Conservation (phyloP, 2,797 vertebrate species). For the Falco columbarius region DNA sequence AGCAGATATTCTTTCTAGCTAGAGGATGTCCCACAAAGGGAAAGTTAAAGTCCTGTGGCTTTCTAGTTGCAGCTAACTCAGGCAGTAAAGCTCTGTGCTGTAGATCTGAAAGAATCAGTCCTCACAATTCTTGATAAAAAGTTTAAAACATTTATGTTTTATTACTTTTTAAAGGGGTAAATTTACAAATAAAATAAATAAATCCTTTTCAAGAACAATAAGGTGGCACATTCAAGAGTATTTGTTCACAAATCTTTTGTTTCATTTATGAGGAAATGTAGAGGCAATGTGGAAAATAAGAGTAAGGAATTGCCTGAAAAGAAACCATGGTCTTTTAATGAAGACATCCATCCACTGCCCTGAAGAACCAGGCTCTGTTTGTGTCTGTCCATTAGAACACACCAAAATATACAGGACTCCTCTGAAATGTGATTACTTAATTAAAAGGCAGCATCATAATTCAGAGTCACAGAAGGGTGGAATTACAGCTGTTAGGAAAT, state of each 20-base stretch:
- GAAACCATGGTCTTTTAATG: background rate
- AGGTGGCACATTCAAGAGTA: background rate
- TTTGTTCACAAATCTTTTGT: background rate
- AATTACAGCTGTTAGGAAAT: background rate
- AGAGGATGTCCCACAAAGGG: background rate
- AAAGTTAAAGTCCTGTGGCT: background rate
- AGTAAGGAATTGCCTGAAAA: background rate
- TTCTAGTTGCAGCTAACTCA: background rate
- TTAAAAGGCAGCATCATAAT: background rate
- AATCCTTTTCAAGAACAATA: background rate
- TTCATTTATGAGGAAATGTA: background rate
- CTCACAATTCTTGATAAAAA: background rate
- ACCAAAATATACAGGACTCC: background rate
- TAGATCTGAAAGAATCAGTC: background rate
- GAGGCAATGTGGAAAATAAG: background rate
- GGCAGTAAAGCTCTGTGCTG: background rate
- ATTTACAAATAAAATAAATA: background rate
- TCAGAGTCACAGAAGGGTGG: background rate
- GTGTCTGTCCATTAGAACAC: background rate
- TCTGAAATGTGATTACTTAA: background rate
- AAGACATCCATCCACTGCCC: background rate
- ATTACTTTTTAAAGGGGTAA: background rate
- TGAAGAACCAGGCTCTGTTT: background rate
- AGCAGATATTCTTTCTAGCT: background rate
- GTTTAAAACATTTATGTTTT: background rate